These are phyloP conservation scores for Stenchaetothrips biformis DNA, from an alignment of 2,888 invertebrate species.

Conservation along the genomic window DNA sequence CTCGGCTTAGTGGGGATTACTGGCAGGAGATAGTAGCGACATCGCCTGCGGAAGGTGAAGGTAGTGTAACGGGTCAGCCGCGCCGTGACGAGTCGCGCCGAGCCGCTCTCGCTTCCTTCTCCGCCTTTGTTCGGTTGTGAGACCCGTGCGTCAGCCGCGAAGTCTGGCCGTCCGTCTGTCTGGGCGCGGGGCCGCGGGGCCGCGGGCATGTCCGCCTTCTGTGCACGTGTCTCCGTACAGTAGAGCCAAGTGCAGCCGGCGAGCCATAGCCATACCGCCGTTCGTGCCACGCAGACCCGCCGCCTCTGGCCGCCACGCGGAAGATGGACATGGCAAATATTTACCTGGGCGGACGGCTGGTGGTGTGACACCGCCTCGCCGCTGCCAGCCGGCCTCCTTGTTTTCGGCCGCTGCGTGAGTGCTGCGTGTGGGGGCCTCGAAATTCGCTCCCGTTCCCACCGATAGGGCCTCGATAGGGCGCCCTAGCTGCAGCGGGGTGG, in stretches of 20 bases:
- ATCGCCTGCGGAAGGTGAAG: not conserved
- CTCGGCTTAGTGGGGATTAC: not conserved
- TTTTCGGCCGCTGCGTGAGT: too few relatives aligned
- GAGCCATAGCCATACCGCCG: too few relatives aligned
- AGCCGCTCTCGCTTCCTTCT: not conserved
- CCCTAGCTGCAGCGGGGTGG: too few relatives aligned
- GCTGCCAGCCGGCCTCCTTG: too few relatives aligned
- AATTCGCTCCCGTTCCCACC: too few relatives aligned
- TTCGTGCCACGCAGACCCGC: too few relatives aligned
- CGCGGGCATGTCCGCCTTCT: not conserved
- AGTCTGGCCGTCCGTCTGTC: not conserved
- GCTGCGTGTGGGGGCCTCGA: too few relatives aligned
- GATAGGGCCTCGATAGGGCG: too few relatives aligned
- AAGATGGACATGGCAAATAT: not conserved
- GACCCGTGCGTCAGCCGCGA: not conserved
- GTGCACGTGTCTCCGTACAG: not conserved
- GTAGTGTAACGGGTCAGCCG: not conserved
- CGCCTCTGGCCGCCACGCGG: not conserved
- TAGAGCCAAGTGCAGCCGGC: not conserved
- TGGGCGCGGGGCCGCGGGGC: not conserved
- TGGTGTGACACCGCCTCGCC: too few relatives aligned
- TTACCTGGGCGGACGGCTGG: not conserved
- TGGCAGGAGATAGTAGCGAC: not conserved
- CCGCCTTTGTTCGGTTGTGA: not conserved
- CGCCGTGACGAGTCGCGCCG: not conserved